These are phyloP conservation scores for Aleiodes alternator DNA, from an alignment of 2,888 invertebrate species.

Conservation along the genomic window DNA sequence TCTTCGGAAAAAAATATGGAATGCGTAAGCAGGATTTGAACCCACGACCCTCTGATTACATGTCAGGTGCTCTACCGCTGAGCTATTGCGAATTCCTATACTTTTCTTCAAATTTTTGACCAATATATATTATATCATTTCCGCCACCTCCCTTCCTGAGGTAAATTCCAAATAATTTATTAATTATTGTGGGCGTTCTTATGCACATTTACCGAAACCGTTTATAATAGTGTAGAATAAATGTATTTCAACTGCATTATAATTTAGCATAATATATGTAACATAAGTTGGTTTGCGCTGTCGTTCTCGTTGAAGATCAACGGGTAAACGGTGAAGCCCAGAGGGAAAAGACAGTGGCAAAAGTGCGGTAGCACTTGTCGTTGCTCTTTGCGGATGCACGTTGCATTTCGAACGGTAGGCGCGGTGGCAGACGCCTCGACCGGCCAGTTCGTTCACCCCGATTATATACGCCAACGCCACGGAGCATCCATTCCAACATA, in stretches of 20 bases:
- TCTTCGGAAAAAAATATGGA: no score
- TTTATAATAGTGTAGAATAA: not conserved
- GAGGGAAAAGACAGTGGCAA: conserved; percentile 64
- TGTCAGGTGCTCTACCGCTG: no score
- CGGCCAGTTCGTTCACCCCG: conserved; percentile 68
- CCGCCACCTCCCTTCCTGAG: no score
- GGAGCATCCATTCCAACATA: conserved; percentile 37
- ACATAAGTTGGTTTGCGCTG: conserved; percentile 3
- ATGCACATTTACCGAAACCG: no score
- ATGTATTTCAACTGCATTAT: not conserved
- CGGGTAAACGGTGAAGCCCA: conserved; percentile 54
- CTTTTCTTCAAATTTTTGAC: no score
- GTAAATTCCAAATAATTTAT: no score
- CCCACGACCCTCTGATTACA: no score
- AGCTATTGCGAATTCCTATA: no score
- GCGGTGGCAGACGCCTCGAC: conserved; percentile 59
- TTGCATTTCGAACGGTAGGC: conserved; percentile 63
- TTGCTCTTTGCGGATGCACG: conserved; percentile 70
- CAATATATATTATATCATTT: no score
- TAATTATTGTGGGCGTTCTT: no score
- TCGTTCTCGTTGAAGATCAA: conserved; percentile 32
- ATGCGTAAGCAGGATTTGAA: no score
- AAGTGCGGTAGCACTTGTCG: conserved; percentile 62
- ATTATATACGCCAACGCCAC: conserved; percentile 36
- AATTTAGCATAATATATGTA: conserved; percentile 22